Evolutionary conservation across 1,140 invertebrate genomes (phyloP).

Genomic region (Drosophila pandora): DNA sequence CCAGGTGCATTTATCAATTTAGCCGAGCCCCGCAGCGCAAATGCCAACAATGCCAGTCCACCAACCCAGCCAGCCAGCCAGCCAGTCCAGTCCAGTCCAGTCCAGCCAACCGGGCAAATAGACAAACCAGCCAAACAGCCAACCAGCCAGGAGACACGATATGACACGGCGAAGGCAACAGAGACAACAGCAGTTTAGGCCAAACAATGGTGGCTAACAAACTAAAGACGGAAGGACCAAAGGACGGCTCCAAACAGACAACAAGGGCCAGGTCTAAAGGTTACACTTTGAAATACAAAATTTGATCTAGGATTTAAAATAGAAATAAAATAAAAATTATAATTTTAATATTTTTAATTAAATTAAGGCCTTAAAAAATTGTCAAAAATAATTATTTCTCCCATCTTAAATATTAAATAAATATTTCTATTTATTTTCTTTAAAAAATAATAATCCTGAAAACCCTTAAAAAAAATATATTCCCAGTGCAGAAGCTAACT

Average conservation of each 20-base stretch:
- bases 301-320: not conserved
- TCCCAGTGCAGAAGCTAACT: conserved; percentile 32
- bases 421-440: too few species aligned
- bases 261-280: not conserved
- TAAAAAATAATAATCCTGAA: not conserved
- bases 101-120: not conserved
- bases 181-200: conserved; percentile 25
- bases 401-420: too few species aligned
- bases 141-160: conserved; percentile 47
- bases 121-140: not conserved
- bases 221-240: conserved; percentile 52
- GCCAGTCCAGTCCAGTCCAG: not conserved
- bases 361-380: too few species aligned
- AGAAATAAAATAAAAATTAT: too few species aligned
- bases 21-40: conserved; percentile 67
- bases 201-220: conserved; percentile 70
- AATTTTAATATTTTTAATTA: too few species aligned
- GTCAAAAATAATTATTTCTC: too few species aligned
- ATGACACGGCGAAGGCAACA: conserved; percentile 53
- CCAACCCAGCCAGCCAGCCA: not conserved
- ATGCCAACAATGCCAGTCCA: conserved; percentile 57
- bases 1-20: conserved; percentile 79
- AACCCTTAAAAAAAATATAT: not conserved
- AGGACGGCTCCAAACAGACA: not conserved
- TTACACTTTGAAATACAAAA: not conserved